These are phyloP conservation scores for Drosophila rufa DNA, from an alignment of 1,140 invertebrate species.

Conservation along the genomic window DNA sequence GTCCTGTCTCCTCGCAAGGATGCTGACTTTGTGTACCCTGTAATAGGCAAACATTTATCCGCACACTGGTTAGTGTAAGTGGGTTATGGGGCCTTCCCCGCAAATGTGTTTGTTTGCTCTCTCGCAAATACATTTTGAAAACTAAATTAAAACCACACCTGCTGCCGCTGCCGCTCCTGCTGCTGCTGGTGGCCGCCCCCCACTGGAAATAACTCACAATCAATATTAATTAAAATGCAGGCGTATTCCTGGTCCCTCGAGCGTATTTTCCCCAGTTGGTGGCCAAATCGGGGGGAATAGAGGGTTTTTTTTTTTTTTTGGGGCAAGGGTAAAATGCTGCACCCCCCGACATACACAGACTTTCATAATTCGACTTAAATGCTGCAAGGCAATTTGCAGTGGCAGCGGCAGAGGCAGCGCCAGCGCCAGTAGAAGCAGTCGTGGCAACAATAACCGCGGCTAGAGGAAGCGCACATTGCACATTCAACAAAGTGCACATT, in stretches of 20 bases:
- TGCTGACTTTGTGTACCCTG: constrained; percentile 53
- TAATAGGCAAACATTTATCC: constrained; percentile 49
- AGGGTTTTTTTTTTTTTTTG: constrained; percentile 17
- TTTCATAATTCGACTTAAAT: constrained; percentile 83
- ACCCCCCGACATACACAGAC: constrained; percentile 27
- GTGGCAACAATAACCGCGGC: constrained; percentile 56
- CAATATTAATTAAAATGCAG: constrained; percentile 83
- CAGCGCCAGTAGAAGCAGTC: constrained; percentile 53
- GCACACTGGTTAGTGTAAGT: constrained; percentile 25
- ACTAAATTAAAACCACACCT: constrained; percentile 59
- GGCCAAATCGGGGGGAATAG: neutral
- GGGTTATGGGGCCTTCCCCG: constrained; percentile 38
- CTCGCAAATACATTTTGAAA: constrained; percentile 43
- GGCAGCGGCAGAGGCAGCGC: constrained; percentile 45
- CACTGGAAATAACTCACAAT: constrained; percentile 65
- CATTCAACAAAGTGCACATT: constrained; percentile 74
- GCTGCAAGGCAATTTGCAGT: constrained; percentile 79
- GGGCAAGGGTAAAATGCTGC: constrained; percentile 13
- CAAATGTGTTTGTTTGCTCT: constrained; percentile 23
- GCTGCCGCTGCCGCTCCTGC: constrained; percentile 10
- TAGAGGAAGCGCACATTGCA: constrained; percentile 67
- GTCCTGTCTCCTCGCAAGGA: neutral
- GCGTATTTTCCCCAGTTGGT: constrained; percentile 49
- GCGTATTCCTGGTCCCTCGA: constrained; percentile 60
- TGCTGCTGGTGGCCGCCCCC: neutral